A percentile compares a stretch with the other conserved stretches of the same genome.
phyloP scores from a whole-genome alignment of 2,113 vertebrate species.

The Antigone vipio region DNA sequence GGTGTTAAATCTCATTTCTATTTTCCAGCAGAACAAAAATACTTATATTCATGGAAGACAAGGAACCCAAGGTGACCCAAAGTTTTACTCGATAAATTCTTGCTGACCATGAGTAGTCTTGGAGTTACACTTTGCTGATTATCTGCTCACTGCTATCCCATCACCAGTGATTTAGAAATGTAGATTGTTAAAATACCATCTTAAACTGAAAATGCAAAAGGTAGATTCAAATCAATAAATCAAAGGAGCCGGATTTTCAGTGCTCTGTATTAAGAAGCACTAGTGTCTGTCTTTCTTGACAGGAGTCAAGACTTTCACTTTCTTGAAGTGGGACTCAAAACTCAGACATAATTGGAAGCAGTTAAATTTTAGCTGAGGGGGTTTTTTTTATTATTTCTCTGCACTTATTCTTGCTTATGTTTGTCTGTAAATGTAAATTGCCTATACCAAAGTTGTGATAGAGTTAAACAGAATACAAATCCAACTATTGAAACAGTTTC shows the following conservation, averaged over 20 bases:
- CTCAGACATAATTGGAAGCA: background rate
- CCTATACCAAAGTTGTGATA: background rate
- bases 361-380: background rate
- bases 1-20: too few species aligned
- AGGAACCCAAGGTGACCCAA: too few species aligned
- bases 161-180: background rate
- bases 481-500: background rate
- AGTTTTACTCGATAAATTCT: background rate
- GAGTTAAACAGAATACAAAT: background rate
- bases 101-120: fast-evolving
- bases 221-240: background rate
- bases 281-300: background rate
- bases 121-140: fast-evolving
- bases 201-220: background rate
- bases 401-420: background rate
- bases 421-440: background rate
- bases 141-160: fast-evolving
- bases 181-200: background rate
- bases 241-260: background rate
- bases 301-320: background rate
- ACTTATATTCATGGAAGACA: fast-evolving
- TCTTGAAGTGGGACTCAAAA: background rate
- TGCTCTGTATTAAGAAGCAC: background rate
- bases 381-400: background rate
- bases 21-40: background rate